A percentile compares a stretch with the other conserved stretches of the same genome.
These are phyloP conservation scores for Syrphus vitripennis DNA, from an alignment of 2,888 invertebrate genomes.

Conservation along the genomic window DNA sequence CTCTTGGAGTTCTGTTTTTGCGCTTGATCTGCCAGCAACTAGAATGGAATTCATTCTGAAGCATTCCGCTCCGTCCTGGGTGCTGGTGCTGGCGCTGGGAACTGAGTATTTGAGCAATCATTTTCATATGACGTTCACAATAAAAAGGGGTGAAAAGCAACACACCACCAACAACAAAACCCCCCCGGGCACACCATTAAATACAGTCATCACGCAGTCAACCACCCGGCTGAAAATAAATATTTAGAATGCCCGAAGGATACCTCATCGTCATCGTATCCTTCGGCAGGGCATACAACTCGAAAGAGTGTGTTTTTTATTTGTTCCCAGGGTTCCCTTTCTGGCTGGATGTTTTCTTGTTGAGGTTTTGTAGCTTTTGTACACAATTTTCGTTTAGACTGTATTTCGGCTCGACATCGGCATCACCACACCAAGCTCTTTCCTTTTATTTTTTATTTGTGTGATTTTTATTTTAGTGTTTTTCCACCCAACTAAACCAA, in stretches of 20 bases:
- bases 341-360: constrained; percentile 29
- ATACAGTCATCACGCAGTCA: constrained; percentile 71
- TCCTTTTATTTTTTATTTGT: constrained; percentile 40
- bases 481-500: constrained; percentile 3
- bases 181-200: constrained; percentile 64
- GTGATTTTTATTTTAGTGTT: constrained; percentile 49
- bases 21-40: constrained; percentile 2
- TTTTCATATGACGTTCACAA: constrained; percentile 63
- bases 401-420: constrained; percentile 51
- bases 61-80: neutral
- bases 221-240: constrained; percentile 71
- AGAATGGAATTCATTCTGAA: constrained; percentile 33
- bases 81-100: neutral
- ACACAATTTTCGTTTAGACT: constrained; percentile 52
- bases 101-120: constrained; percentile 41
- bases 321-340: neutral
- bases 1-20: neutral
- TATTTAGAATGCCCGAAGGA: constrained; percentile 72
- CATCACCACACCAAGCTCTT: neutral
- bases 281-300: constrained; percentile 15
- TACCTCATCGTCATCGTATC: constrained; percentile 35
- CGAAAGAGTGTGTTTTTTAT: constrained; percentile 32
- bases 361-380: constrained; percentile 56
- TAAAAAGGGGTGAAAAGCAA: constrained; percentile 63
- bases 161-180: constrained; percentile 27